Evolutionary conservation across 1,140 invertebrate species (phyloP).

Genomic region (Proctacanthus coquilletti): DNA sequence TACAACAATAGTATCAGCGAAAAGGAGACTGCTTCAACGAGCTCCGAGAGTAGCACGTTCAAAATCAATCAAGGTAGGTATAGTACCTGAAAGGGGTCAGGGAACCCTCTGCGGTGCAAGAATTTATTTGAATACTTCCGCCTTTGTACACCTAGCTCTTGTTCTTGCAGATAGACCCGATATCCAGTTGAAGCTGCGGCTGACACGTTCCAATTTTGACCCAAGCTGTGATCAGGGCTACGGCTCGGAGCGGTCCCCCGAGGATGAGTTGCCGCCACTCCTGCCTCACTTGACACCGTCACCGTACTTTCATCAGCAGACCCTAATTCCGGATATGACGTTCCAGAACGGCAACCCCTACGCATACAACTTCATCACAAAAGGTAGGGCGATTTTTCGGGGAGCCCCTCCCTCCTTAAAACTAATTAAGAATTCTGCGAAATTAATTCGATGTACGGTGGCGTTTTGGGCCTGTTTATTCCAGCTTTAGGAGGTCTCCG

Average conservation of each 20-base stretch:
- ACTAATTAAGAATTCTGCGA: no score
- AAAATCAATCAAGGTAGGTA: constrained; percentile 2
- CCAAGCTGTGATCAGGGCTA: constrained; percentile 59
- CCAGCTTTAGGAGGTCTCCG: no score
- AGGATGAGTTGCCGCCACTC: constrained; percentile 54
- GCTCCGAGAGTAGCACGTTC: constrained; percentile 2
- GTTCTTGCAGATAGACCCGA: constrained; percentile 1
- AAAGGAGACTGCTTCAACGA: constrained; percentile 5
- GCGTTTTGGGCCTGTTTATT: no score
- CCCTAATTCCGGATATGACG: neutral
- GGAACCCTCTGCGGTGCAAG: no score
- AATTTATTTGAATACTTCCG: no score
- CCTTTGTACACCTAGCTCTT: no score
- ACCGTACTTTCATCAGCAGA: neutral
- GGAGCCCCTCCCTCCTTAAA: no score
- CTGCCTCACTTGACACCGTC: constrained; percentile 26
- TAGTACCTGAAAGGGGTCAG: no score
- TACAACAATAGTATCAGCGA: constrained; percentile 2
- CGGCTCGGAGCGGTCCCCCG: constrained; percentile 58
- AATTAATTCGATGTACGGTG: no score
- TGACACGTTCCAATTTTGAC: constrained; percentile 17
- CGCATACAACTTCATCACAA: constrained; percentile 2
- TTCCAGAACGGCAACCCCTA: neutral
- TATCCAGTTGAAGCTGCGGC: constrained; percentile 3
- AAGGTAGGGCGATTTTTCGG: no score